Evolutionary conservation across 2,113 vertebrate genomes (phyloP), one percentile per base, ranked within the genome.

Genomic region (Rhabdomys dilectus): DNA sequence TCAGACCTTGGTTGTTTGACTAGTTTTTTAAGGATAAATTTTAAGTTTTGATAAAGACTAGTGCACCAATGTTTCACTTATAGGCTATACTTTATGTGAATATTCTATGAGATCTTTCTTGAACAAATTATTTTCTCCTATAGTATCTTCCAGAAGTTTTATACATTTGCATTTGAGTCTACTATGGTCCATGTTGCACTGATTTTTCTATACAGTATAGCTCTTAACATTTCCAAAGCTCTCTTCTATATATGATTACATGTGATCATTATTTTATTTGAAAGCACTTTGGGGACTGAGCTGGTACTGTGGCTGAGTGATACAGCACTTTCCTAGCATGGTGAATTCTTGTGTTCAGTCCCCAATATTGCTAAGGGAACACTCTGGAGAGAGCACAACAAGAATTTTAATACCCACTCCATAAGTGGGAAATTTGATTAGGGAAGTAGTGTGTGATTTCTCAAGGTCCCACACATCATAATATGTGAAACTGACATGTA

Each of bases 51-150:
- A 51, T 95, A 31, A 82, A 89, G 6, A n/a, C 66, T 75, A 93
- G 48, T 86, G 21, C 36, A 88, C 77, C 81, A n/a, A 9, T 42
- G 48, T 62, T 93, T 93, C 89, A 73, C 36, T 95, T 94, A 82
- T 89, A 21, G 21, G 64, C 78, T 31, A 80, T 93, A 84, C 34
- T 70, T 85, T 80, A 84, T 91, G 84, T 84, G 62, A 88, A 68
- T 15, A 39, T 58, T 82, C 72, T 96, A 22, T 91, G 66, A 95
- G 77, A 96, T 80, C 11, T 93, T 96, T 97, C 36, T 42, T 84
- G 89, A 94, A 56, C 64, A 82, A 97, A 97, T 80, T 7, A 84
- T 97, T 96, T 95, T 95, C 53, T 82, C 42, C 56, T 96, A 66
- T n/a, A 56, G 24, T 85, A 77, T 29, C 34, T 91, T 86, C 80